Evolutionary conservation across 2,888 invertebrate genomes (phyloP).

Genomic region (Drosophila ustulata): DNA sequence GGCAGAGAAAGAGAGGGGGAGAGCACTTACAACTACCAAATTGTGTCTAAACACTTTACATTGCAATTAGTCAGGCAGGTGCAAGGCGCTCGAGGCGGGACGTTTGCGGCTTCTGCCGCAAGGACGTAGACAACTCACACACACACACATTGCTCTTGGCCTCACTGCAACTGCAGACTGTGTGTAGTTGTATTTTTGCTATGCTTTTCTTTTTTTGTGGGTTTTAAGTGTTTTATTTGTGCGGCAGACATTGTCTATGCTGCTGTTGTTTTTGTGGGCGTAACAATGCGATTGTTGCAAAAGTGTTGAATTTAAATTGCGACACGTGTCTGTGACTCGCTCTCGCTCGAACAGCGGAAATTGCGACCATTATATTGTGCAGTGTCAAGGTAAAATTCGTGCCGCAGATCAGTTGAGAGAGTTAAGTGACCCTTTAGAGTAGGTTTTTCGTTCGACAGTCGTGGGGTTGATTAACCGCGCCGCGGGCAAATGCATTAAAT

Average conservation of each 20-base stretch:
- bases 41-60: conserved; percentile 72
- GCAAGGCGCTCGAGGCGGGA: conserved; percentile 9
- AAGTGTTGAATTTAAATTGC: conserved; percentile 51
- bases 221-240: conserved; percentile 55
- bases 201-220: conserved; percentile 9
- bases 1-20: neutral
- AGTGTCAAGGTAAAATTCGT: conserved; percentile 21
- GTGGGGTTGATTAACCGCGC: conserved; percentile 55
- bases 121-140: conserved; percentile 19
- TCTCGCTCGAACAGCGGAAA: conserved; percentile 23
- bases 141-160: conserved; percentile 30
- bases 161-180: conserved; percentile 16
- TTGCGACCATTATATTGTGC: conserved; percentile 13
- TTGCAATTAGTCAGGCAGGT: conserved; percentile 63
- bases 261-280: conserved; percentile 15
- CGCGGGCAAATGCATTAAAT: conserved; percentile 50
- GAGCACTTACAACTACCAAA: conserved; percentile 52
- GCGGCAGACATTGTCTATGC: conserved; percentile 32
- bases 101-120: conserved; percentile 6
- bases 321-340: conserved; percentile 43
- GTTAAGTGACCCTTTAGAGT: conserved; percentile 14
- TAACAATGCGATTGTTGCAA: conserved; percentile 22
- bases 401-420: conserved; percentile 10
- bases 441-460: neutral
- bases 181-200: conserved; percentile 25